A percentile compares a stretch with the other conserved stretches of the same genome.
Conservation (phyloP, 2,113 vertebrate genomes). For the Chloropsis hardwickii region DNA sequence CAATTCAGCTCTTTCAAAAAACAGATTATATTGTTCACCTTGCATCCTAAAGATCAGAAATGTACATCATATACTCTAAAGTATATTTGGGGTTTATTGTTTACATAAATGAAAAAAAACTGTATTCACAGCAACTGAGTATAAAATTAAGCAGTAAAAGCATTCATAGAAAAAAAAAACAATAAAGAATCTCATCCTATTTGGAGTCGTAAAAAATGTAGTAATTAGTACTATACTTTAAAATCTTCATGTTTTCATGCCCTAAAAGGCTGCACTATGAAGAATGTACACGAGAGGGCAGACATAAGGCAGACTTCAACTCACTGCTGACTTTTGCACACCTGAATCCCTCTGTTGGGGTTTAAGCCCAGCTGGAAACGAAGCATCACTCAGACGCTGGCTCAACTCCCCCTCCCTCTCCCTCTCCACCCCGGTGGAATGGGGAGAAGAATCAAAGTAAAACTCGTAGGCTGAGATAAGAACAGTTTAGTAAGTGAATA, state of each 20-base stretch:
- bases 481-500: neutral
- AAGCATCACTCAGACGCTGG: fast-evolving
- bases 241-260: neutral
- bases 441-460: neutral
- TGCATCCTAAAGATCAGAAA: neutral
- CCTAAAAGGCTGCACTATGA: neutral
- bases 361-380: neutral
- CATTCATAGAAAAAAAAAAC: neutral
- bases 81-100: neutral
- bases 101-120: neutral
- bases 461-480: neutral
- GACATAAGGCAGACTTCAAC: neutral
- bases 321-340: neutral
- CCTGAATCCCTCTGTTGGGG: neutral
- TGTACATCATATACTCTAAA: neutral
- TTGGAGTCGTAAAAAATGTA: neutral
- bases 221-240: neutral
- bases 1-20: neutral
- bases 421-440: neutral
- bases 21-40: neutral
- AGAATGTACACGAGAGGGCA: slow-evolving; percentile 8
- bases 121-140: neutral
- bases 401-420: neutral
- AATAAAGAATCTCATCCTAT: neutral
- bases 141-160: neutral